phyloP scores from a whole-genome alignment of 2,797 vertebrate species.

The Cichlasoma orientale region DNA sequence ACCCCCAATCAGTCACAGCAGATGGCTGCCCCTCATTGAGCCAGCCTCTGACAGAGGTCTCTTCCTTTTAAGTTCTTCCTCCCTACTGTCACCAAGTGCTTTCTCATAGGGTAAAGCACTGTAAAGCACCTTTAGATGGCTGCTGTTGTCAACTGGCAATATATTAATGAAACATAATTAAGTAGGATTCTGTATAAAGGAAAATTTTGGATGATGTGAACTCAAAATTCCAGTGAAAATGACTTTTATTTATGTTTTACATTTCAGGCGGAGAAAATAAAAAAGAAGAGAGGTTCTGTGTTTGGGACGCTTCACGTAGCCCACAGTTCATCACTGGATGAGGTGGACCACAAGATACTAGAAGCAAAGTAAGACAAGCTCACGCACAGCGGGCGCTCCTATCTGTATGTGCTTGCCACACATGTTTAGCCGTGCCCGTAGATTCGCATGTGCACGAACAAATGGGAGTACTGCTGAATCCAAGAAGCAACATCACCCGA shows the following conservation, averaged over 20 bases:
- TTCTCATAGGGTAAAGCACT: not conserved
- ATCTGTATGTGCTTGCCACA: not conserved
- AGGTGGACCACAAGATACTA: constrained; percentile 99
- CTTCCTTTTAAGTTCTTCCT: not conserved
- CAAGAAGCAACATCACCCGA: too few species aligned
- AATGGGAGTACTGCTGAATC: too few species aligned
- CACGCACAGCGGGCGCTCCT: not conserved
- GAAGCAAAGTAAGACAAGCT: constrained; percentile 91
- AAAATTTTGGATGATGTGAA: not conserved
- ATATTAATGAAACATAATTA: too few species aligned
- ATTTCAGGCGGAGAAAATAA: constrained; percentile 96
- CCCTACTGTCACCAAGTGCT: not conserved
- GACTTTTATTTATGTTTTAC: not conserved
- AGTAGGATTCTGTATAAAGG: not conserved
- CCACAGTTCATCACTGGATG: constrained; percentile 96
- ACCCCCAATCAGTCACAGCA: too few species aligned
- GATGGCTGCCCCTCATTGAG: too few species aligned
- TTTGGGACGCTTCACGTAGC: constrained; percentile 97
- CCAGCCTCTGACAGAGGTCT: too few species aligned
- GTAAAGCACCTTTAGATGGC: not conserved
- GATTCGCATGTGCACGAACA: too few species aligned
- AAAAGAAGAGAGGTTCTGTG: constrained; percentile 95
- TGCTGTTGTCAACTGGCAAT: not conserved
- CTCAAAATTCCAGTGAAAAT: not conserved
- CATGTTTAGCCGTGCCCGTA: too few species aligned